Base-by-base conservation (phyloP, 1,140 invertebrate genomes). In the Trichonephila clavipes region DNA sequence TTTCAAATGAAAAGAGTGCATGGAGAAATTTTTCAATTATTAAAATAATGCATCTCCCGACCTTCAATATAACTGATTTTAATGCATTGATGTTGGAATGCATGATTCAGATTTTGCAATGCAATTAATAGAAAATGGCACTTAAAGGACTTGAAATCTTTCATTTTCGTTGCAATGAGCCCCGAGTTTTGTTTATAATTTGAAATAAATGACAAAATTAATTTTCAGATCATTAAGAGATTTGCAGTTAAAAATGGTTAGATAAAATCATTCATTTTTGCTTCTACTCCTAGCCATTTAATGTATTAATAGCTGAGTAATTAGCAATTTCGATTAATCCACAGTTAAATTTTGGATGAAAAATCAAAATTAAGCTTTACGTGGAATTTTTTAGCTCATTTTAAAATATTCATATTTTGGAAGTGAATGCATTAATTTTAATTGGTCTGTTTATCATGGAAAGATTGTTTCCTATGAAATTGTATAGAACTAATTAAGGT, bases 41-140 rank as follows among this genome's bases (percentile, higher is more conserved):
- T 77, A 77, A 77, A 77, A 77, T 77, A 77, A 77, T 40, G 72
- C 28, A 77, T 77, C 72, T 16, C 16, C 19, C 72, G 72, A 34
- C 7, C 14, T 24, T 69, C 18, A 34, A 40, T 34, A 77, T 40
- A 28, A 1, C 28, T 34, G 28, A 2, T 6, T 77, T 77, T 77
- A 77, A 28, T 6, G 28, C 34, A 16, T 7, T 77, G 72, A 77
- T 18, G 28, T 77, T 16, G 28, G 18, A 72, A 40, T 77, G 72
- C 18, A 40, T 18, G 72, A 18, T 16, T 77, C 34, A 34, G 72
- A 77, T 77, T 77, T 77, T 40, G 24, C 72, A 77, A 77, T 28
- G 34, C 28, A 77, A 77, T 77, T 77, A 77, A 77, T 77, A 16
- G 16, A 7, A 77, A 77, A 77, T 77, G 28, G 28, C 28, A 34